Evolutionary conservation across 2,888 invertebrate genomes (phyloP), one percentile per base, ranked within the genome.

Genomic region (Stramonita haemastoma): DNA sequence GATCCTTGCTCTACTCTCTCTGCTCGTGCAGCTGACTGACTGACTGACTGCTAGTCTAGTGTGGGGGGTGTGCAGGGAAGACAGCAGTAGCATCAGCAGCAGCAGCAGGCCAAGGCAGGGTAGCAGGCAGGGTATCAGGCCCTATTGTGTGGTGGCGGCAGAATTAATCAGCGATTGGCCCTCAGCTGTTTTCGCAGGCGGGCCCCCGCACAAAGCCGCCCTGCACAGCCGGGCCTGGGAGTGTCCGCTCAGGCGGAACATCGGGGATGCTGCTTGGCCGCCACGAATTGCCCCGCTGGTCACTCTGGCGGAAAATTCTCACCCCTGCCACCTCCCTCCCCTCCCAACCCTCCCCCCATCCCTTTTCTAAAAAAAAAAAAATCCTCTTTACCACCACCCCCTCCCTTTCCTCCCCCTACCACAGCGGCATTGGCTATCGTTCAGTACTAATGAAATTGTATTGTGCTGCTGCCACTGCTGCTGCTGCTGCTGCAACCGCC

Each of bases 111-210:
- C 46, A 46, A 8, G 46, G 46, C 46, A 46, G 60, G 46, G 66
- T 60, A 57, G 17, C 57, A 46, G 88, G 57, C 70, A 26, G 15
- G 81, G 56, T 32, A 34, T 57, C 84, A 85, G 84, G 66, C 66
- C 29, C 83, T 77, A 66, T 89, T 89, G 89, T 89, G 66, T 32
- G 56, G 66, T 15, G 17, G 85, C 66, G 85, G 83, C 85, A 84
- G 89, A 89, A 89, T 89, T 89, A 89, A 89, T 89, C 89, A 89
- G 83, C 70, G 57, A 73, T 84, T 89, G 89, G 89, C 89, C 89
- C 89, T 89, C 89, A 89, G 89, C 89, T 89, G 89, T 89, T 85
- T 85, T 85, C n/a, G 85, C 46, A 70, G n/a, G 73, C 84, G 34
- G 85, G 83, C 73, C 85, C 46, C 73, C 34, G 89, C 85, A 85